Evolutionary conservation across 2,113 vertebrate species (phyloP), one percentile per base, ranked within the genome.

Genomic region (Trematocara stigmaticum): DNA sequence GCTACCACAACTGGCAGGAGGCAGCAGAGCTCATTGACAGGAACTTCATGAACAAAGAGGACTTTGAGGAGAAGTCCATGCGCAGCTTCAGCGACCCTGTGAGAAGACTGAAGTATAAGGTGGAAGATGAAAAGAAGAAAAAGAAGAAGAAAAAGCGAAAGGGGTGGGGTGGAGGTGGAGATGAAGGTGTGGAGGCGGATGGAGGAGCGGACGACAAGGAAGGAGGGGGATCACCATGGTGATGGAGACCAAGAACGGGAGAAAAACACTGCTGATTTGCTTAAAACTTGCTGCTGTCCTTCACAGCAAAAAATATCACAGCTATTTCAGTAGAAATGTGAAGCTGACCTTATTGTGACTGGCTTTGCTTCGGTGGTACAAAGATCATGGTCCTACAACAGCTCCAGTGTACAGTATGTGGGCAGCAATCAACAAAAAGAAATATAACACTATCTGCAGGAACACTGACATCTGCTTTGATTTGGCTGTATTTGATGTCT

Each of bases 1-100:
- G 98, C 93, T 98, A 96, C 94, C 89, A 76, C 56, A 98, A 97
- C 96, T 99, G 98, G 98, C 97, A 96, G 88, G 98, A 98, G 86
- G 97, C 96, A 0, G 96, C 97, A 0, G 97, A 98, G 81, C 88
- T 98, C 64, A 94, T 98, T 11, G 97, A 98, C 87, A 96, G 97
- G 56, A 98, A 92, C 94, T 99, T 99, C 87, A 94, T 96, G 87
- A 89, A 95, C 91, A 96, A 94, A 0, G 96, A 98, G 82, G 97
- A 98, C 79, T 96, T 94, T 5, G 97, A 97, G 1, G 93, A 96
- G 1, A 78, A 88, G 6, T 90, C 91, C 52, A 92, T 94, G 71
- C 95, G 96, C 6, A 98, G 97, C 92, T 38, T 97, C 83, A 98
- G 92, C 0, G 96, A 98, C 64, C 97, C 96, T 2, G 34, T 98